Base-by-base conservation (phyloP, 2,113 vertebrate genomes). In the Micronisus gabar region DNA sequence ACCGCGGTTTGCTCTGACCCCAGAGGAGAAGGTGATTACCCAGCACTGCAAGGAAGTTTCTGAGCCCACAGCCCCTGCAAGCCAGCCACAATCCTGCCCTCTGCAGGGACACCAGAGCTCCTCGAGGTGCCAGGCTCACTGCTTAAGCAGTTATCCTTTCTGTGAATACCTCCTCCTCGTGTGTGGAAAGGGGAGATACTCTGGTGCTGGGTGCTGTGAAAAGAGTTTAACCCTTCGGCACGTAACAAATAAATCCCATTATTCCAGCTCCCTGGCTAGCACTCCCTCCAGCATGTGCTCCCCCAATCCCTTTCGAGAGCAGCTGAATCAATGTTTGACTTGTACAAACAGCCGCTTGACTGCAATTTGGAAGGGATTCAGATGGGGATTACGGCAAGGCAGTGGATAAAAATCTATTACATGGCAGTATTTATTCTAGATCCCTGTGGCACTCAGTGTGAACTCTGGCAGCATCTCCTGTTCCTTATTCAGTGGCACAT, bases 281-380 rank as follows among this genome's bases (percentile, higher is more conserved):
- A 1, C 26, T 75, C 36, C 58, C 71, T 96, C 45, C 59, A 72
- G 66, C 36, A 90, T 67, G 17, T 10, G 10, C 23, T 93, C 89
- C 74, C 74, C 3, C n/a, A 75, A 73, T 79, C 78, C 72, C 88
- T 96, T 93, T 83, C 11, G 27, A 94, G 68, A 97, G 94, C 97
- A 97, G 96, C 96, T 97, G 96, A 98, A 97, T 97, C 95, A 95
- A 97, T 98, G 97, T 98, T 98, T 97, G 97, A 96, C 93, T 98
- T 96, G 95, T 92, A 96, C 93, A 94, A 95, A 94, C 92, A 97
- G 93, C 94, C 18, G 21, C 91, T 93, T 82, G 88, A 89, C 91
- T 93, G 95, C 97, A 97, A 91, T 95, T 94, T 96, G 95, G 91
- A 97, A 98, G 93, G 95, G 97, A 97, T 97, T 97, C 96, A 95